phyloP scores from a whole-genome alignment of 2,113 vertebrate species.

The Rhinichthys klamathensis region DNA sequence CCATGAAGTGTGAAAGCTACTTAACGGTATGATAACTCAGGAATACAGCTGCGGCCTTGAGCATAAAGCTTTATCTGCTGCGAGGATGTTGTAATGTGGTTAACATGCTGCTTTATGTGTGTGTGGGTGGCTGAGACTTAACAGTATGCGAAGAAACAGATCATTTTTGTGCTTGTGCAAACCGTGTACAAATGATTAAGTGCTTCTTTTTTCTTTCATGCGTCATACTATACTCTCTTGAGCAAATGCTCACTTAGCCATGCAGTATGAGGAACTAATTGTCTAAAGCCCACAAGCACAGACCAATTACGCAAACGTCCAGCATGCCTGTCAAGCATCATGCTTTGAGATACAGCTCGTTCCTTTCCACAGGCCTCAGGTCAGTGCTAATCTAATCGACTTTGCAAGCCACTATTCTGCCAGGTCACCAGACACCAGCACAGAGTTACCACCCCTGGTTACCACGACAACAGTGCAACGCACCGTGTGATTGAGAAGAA shows the following conservation, averaged over 20 bases:
- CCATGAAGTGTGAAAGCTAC: background rate
- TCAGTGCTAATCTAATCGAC: conserved; percentile 6
- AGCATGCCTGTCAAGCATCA: background rate
- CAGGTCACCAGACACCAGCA: conserved; percentile 52
- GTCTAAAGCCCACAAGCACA: background rate
- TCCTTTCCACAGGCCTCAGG: background rate
- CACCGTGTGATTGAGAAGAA: conserved; percentile 15
- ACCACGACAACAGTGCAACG: conserved; percentile 50
- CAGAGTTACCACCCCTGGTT: conserved; percentile 42
- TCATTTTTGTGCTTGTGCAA: conserved; percentile 9
- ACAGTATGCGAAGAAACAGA: conserved; percentile 1
- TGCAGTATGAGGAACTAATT: background rate
- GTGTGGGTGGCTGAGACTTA: background rate
- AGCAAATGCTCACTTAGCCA: conserved; percentile 29
- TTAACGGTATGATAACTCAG: background rate
- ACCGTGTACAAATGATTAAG: conserved; percentile 1
- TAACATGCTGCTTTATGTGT: background rate
- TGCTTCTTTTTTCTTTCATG: background rate
- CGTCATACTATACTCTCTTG: conserved; percentile 2
- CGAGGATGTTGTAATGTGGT: background rate
- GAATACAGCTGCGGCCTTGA: background rate
- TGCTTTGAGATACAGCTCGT: conserved; percentile 16
- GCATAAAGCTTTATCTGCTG: background rate
- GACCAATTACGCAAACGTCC: conserved; percentile 11
- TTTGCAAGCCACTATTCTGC: conserved; percentile 12